Base-by-base conservation (phyloP, 2,113 vertebrate genomes). In the Periophthalmus modestus region DNA sequence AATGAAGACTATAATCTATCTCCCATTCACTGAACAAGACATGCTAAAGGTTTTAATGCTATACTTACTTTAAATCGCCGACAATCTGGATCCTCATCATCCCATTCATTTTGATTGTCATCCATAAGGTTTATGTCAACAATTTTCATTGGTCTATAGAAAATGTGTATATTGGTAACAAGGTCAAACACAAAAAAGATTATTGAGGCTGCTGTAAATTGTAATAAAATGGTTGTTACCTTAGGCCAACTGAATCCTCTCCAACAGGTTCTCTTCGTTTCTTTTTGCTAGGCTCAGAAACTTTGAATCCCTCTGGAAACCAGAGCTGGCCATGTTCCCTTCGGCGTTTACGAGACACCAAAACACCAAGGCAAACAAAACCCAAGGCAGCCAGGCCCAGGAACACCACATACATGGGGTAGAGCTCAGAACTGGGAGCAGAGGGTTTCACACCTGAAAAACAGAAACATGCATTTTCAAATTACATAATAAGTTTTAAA, bases 251-350 rank as follows among this genome's bases (percentile, higher is more conserved):
- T 11, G 97, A 97, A 88, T 99, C 97, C 88, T 99, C 96, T 80
- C 97, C 97, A 0, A 99, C 91, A 0, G 97, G 97, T 36, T 99
- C 97, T 24, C 97, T 93, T 3, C 97, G 94, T 85, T 98, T 98
- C 94, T 98, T 98, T 88, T 98, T 99, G 92, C 94, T 97, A 0
- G 96, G 94, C 74, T 98, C 97, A 0, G 95, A 95, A 78, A 95
- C 94, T 89, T 96, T 97, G 93, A 98, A 99, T 75, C 97, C 98
- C 72, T 99, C 98, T 0, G 97, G 98, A 79, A 98, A 96, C 98
- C 98, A 99, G 0, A 99, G 96, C 92, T 98, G 97, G 12, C 98
- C 98, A 46, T 99, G 98, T 90, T 99, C 96, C 66, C 97, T 92
- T 57, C 95, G 94, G 33, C 97, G 92, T 87, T 97, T 98, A 4